Percentiles rank a stretch among this genome's conserved stretches.
phyloP scores from a whole-genome alignment of 2,888 invertebrate genomes.

The Cataglyphis albicans region DNA sequence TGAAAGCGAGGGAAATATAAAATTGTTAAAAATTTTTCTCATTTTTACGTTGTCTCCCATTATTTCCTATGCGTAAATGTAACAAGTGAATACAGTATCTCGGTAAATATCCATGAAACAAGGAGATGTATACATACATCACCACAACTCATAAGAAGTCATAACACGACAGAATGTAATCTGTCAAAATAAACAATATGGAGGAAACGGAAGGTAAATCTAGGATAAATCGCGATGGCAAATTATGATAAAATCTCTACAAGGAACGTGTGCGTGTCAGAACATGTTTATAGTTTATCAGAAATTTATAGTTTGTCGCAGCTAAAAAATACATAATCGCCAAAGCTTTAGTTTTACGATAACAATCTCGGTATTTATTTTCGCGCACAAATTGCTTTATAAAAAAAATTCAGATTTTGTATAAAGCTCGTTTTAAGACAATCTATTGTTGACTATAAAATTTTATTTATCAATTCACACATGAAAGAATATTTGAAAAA shows the following conservation, averaged over 20 bases:
- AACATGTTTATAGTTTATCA: background rate
- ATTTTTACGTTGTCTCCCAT: background rate
- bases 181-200: background rate
- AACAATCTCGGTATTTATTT: background rate
- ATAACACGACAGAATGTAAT: background rate
- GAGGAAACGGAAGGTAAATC: background rate
- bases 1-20: background rate
- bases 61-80: background rate
- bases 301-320: background rate
- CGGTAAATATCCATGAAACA: background rate
- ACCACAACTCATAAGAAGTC: background rate
- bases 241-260: background rate
- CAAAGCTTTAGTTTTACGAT: background rate
- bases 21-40: background rate
- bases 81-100: background rate
- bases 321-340: background rate
- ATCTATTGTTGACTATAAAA: background rate
- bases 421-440: background rate
- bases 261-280: background rate
- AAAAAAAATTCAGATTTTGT: background rate
- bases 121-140: background rate
- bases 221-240: background rate
- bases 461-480: background rate
- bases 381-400: background rate
- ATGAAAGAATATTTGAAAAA: background rate